Conservation (phyloP, 2,113 vertebrate genomes). For the Rousettus leschenaultii region DNA sequence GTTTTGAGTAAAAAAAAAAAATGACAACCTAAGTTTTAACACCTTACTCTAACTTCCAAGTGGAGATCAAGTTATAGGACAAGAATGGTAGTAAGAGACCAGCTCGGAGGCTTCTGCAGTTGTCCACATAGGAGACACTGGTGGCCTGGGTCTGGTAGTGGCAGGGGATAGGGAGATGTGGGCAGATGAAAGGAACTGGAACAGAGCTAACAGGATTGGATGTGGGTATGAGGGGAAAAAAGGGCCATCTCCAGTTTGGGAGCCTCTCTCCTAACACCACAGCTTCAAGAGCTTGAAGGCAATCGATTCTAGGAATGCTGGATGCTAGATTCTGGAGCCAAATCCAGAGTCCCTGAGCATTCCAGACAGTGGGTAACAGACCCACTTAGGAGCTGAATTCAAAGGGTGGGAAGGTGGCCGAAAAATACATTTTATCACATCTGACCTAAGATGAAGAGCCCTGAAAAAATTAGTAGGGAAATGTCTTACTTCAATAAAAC, state of each 20-base stretch:
- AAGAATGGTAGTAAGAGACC: neutral
- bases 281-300: neutral
- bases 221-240: neutral
- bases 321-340: neutral
- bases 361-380: neutral
- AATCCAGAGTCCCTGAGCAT: neutral
- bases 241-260: neutral
- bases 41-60: neutral
- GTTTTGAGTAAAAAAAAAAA: neutral
- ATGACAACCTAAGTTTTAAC: neutral
- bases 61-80: neutral
- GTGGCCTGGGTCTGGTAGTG: neutral
- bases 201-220: neutral
- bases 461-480: neutral
- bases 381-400: neutral
- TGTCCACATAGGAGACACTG: neutral
- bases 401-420: neutral
- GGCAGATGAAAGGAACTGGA: neutral
- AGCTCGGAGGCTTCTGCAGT: neutral
- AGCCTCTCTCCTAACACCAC: neutral
- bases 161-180: neutral
- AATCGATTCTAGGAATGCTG: neutral
- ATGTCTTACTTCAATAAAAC: neutral
- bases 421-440: neutral
- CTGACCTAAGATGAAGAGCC: neutral